A percentile compares a stretch with the other conserved stretches of the same genome.
Evolutionary conservation across 2,797 vertebrate species (phyloP).

Genomic region (Diglossa cyanea): DNA sequence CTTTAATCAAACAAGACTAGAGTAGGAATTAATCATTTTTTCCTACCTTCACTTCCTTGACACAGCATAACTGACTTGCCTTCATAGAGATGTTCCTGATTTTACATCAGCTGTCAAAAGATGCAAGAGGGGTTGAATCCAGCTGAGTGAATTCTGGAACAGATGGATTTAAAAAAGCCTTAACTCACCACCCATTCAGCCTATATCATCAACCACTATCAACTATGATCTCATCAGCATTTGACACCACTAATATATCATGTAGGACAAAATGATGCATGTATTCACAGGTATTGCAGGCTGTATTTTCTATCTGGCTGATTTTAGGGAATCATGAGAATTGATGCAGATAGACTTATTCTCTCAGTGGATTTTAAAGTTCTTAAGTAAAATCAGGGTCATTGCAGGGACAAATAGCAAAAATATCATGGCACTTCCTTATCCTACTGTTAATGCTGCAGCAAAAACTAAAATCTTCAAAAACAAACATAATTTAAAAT

Average conservation of each 20-base stretch:
- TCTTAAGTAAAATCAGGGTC: not conserved
- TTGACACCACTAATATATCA: not conserved
- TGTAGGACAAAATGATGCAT: not conserved
- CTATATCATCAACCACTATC: not conserved
- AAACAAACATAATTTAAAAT: not conserved
- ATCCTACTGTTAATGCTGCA: not conserved
- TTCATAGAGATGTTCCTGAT: not conserved
- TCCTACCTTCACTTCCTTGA: not conserved
- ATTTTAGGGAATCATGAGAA: not conserved
- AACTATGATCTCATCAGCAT: not conserved
- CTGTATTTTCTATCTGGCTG: not conserved
- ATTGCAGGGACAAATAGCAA: not conserved
- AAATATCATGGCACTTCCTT: not conserved
- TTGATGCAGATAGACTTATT: not conserved
- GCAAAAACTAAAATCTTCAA: not conserved
- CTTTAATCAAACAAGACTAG: not conserved
- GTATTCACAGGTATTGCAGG: not conserved
- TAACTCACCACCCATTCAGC: not conserved
- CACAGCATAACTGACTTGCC: not conserved
- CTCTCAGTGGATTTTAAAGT: not conserved
- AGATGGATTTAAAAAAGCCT: conserved; percentile 3
- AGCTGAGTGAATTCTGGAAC: not conserved
- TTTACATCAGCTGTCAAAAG: not conserved
- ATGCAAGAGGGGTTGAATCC: not conserved
- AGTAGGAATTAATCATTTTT: not conserved